These are phyloP conservation scores for Selenia dentaria DNA, from an alignment of 2,888 invertebrate genomes.

Conservation along the genomic window DNA sequence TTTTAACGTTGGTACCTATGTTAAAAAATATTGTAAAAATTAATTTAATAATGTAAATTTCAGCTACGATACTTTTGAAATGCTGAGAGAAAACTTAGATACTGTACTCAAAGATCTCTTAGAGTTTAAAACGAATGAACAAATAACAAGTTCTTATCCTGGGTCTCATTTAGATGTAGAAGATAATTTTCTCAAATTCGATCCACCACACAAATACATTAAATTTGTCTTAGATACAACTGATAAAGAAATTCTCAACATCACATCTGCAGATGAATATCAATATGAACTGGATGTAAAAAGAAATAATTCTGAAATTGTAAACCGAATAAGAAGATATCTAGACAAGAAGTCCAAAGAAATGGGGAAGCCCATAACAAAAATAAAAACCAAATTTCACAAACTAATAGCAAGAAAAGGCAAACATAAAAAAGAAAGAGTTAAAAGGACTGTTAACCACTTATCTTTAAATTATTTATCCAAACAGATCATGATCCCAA, in stretches of 20 bases:
- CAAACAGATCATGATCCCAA: conserved; percentile 15
- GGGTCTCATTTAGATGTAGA: conserved; percentile 61
- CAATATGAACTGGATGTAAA: conserved; percentile 34
- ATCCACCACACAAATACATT: conserved; percentile 21
- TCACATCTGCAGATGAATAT: conserved; percentile 33
- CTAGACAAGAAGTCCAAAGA: conserved; percentile 54
- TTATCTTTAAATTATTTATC: not conserved
- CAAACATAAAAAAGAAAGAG: conserved; percentile 15
- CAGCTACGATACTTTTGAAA: conserved; percentile 94
- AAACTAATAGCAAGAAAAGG: conserved; percentile 29
- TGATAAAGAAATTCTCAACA: conserved; percentile 38
- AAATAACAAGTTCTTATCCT: conserved; percentile 58
- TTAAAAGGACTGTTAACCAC: conserved; percentile 30
- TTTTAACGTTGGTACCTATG: too few species aligned
- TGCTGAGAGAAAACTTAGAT: conserved; percentile 92
- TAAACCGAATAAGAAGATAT: conserved; percentile 68
- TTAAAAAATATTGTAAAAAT: not conserved
- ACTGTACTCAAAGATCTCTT: conserved; percentile 87
- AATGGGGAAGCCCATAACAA: conserved; percentile 43
- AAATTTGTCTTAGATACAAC: conserved; percentile 38
- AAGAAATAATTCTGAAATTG: conserved; percentile 50
- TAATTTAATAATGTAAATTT: conserved; percentile 38
- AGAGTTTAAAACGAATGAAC: conserved; percentile 75
- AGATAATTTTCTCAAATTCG: conserved; percentile 50
- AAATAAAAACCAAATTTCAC: conserved; percentile 43